Percentiles rank a stretch among this genome's conserved stretches.
phyloP scores from a whole-genome alignment of 92 coral and sea anemone species.

The Galaxea fascicularis region DNA sequence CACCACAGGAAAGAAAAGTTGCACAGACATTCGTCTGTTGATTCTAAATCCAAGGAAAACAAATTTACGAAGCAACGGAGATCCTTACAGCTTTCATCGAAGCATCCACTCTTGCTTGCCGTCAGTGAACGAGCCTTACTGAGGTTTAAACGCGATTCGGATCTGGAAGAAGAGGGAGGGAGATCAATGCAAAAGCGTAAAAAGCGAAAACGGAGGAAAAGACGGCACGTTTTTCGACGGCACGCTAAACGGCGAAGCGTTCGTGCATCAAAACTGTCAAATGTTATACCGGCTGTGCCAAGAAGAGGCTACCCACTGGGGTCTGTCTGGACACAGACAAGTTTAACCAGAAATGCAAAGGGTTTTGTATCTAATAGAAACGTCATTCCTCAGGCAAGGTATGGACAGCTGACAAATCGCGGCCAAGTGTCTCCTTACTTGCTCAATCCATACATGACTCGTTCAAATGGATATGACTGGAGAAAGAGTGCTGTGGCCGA shows the following conservation, averaged over 20 bases:
- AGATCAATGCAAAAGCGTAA: not conserved
- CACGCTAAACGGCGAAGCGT: slow-evolving; percentile 11
- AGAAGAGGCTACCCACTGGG: not conserved
- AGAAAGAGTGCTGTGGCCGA: not conserved
- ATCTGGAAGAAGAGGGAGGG: slow-evolving; percentile 15
- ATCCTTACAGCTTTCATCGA: not conserved
- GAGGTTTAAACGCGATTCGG: slow-evolving; percentile 64
- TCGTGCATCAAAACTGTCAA: not conserved
- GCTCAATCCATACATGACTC: not conserved
- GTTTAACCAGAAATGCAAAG: not conserved
- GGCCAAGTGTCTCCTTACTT: not conserved
- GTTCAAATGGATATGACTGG: not conserved
- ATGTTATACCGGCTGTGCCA: not conserved
- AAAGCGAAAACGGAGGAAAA: slow-evolving; percentile 12
- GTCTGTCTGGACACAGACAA: slow-evolving; percentile 1
- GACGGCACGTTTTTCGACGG: not conserved
- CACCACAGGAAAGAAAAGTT: not conserved
- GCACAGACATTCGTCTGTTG: not conserved
- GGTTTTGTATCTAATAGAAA: not conserved
- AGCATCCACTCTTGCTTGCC: not conserved
- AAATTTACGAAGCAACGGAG: not conserved
- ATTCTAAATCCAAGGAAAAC: not conserved
- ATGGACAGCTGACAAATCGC: not conserved
- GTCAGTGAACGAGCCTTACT: slow-evolving; percentile 45
- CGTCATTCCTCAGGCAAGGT: not conserved